Percentiles rank a stretch among this genome's conserved stretches.
Evolutionary conservation across 2,797 vertebrate genomes (phyloP).

Genomic region (Siniperca scherzeri): DNA sequence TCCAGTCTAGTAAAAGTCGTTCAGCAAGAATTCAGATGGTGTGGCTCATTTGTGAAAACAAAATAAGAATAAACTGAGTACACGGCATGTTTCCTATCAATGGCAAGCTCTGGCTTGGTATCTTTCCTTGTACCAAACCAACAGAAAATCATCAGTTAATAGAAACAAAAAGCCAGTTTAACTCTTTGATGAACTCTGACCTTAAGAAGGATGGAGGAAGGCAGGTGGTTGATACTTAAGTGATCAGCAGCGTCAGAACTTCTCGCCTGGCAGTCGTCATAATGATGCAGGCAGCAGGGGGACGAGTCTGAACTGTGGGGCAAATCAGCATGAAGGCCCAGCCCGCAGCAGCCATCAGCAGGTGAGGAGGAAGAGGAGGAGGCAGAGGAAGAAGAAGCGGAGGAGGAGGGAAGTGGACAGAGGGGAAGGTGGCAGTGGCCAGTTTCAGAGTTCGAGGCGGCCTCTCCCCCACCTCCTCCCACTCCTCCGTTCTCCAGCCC

Average conservation of each 20-base stretch:
- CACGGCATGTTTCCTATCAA: neutral
- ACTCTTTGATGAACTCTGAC: conserved; percentile 77
- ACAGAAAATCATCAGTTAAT: neutral
- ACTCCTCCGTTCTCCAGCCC: conserved; percentile 76
- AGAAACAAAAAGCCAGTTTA: neutral
- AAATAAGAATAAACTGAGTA: neutral
- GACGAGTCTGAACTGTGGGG: conserved; percentile 80
- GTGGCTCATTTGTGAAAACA: neutral
- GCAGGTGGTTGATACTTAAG: conserved; percentile 95
- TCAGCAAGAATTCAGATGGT: conserved; percentile 2
- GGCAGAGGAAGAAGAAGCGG: conserved; percentile 69
- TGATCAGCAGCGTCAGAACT: conserved; percentile 84
- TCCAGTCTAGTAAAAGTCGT: neutral
- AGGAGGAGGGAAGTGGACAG: conserved; percentile 86
- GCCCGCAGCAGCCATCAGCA: conserved; percentile 76
- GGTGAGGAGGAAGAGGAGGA: conserved; percentile 79
- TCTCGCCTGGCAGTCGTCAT: conserved; percentile 83
- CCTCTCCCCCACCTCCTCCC: conserved; percentile 73
- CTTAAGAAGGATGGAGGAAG: conserved; percentile 97
- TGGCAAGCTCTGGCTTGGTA: neutral
- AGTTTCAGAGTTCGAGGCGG: conserved; percentile 73
- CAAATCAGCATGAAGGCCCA: conserved; percentile 75
- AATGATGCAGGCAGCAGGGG: conserved; percentile 82
- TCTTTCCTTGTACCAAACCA: neutral
- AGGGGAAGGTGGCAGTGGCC: conserved; percentile 84